Percentiles rank a stretch among this genome's conserved stretches.
phyloP scores from a whole-genome alignment of 2,888 invertebrate genomes.

The Sphinx pinastri region DNA sequence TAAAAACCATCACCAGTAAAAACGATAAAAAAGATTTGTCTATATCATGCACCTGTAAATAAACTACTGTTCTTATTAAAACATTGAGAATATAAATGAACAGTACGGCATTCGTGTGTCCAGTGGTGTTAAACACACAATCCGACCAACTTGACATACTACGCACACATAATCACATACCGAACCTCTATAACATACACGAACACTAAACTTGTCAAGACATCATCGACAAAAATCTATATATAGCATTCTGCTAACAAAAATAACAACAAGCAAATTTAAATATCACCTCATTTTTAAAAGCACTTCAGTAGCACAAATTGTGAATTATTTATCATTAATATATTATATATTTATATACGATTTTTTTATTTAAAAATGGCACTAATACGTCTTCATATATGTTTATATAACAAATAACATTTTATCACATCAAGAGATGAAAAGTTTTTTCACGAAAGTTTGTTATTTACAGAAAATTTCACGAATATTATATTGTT shows the following conservation, averaged over 20 bases:
- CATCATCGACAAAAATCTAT: slow-evolving; percentile 51
- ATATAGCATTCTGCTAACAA: slow-evolving; percentile 59
- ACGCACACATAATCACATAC: slow-evolving; percentile 36
- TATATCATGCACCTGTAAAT: slow-evolving; percentile 23
- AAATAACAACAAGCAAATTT: slow-evolving; percentile 80
- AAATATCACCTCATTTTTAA: slow-evolving; percentile 77
- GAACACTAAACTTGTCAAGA: slow-evolving; percentile 56
- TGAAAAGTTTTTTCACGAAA: slow-evolving; percentile 59
- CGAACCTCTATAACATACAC: slow-evolving; percentile 40
- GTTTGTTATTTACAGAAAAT: slow-evolving; percentile 76
- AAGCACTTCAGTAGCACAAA: slow-evolving; percentile 81
- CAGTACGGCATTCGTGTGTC: slow-evolving; percentile 27
- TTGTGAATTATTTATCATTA: slow-evolving; percentile 55
- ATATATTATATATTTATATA: slow-evolving; percentile 37
- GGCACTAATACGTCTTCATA: slow-evolving; percentile 68
- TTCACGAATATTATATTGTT: slow-evolving; percentile 57
- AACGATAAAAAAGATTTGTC: neutral
- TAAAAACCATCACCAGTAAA: slow-evolving; percentile 2
- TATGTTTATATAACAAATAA: slow-evolving; percentile 62
- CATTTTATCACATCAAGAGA: slow-evolving; percentile 54
- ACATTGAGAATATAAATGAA: slow-evolving; percentile 28
- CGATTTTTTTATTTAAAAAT: slow-evolving; percentile 65
- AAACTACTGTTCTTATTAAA: slow-evolving; percentile 21
- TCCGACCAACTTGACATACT: slow-evolving; percentile 23
- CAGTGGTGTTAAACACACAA: slow-evolving; percentile 31